Evolutionary conservation across 2,888 invertebrate species (phyloP).

Genomic region (Cybosia mesomella): DNA sequence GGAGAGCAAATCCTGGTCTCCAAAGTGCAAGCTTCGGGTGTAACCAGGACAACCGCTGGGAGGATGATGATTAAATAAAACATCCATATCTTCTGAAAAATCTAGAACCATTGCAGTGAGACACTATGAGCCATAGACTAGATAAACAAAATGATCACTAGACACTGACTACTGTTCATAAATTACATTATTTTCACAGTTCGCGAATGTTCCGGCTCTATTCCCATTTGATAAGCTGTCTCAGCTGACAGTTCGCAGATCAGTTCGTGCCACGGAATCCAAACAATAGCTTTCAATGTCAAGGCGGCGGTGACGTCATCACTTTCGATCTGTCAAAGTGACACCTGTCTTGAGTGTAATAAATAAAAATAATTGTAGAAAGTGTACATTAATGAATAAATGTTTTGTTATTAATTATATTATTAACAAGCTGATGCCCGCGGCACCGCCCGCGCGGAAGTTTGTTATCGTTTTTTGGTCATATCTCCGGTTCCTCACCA

Average conservation of each 20-base stretch:
- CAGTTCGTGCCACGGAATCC: background rate
- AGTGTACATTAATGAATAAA: slow-evolving; percentile 4
- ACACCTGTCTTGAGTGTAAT: background rate
- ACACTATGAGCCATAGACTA: no score
- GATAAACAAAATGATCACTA: no score
- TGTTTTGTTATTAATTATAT: slow-evolving; percentile 2
- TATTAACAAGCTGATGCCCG: no score
- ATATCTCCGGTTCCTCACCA: no score
- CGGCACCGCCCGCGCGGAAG: no score
- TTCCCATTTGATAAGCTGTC: slow-evolving; percentile 15
- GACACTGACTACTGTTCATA: background rate
- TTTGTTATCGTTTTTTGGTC: no score
- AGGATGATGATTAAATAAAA: no score
- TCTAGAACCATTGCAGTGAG: no score
- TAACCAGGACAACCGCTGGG: no score
- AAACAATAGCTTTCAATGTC: slow-evolving; percentile 16
- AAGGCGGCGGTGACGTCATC: slow-evolving; percentile 11
- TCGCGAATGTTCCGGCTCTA: background rate
- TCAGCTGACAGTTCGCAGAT: background rate
- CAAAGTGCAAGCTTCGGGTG: no score
- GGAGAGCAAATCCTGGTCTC: no score
- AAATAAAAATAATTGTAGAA: background rate
- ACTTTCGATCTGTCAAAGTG: slow-evolving; percentile 14
- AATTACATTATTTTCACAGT: background rate
- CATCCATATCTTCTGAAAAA: no score